Conservation (phyloP, 2,888 invertebrate genomes). For the Tetramorium bicarinatum region DNA sequence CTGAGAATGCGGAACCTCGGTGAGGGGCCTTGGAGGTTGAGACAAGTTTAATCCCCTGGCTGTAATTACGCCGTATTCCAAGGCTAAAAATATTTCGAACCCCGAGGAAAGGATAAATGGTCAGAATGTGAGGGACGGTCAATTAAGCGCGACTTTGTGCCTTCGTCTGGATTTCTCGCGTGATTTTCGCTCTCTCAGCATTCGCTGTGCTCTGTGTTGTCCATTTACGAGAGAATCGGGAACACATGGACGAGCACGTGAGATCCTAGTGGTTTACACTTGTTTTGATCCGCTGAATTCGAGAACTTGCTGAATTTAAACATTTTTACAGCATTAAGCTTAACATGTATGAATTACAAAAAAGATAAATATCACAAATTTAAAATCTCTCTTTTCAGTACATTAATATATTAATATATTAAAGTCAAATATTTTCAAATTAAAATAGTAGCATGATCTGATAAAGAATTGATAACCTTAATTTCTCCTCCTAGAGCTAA, state of each 20-base stretch:
- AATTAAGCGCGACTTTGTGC: conserved; percentile 57
- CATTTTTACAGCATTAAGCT: background rate
- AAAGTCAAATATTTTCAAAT: background rate
- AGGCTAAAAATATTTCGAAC: conserved; percentile 56
- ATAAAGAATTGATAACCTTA: background rate
- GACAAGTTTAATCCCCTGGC: conserved; percentile 62
- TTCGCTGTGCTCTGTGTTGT: conserved; percentile 3
- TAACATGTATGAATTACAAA: background rate
- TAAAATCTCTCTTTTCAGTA: background rate
- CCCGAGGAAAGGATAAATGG: conserved; percentile 22
- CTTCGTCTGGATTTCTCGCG: conserved; percentile 44
- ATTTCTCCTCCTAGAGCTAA: background rate
- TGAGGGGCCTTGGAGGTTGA: conserved; percentile 28
- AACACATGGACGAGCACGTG: background rate
- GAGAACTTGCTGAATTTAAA: conserved; percentile 33
- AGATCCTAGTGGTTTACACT: background rate
- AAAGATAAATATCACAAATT: background rate
- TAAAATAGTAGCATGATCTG: background rate
- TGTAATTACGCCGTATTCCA: conserved; percentile 65
- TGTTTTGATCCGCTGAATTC: conserved; percentile 1
- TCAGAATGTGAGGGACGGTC: conserved; percentile 47
- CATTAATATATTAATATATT: conserved; percentile 5
- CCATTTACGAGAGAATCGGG: conserved; percentile 16
- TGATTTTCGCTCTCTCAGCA: conserved; percentile 40
- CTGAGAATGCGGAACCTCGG: conserved; percentile 52